Base-by-base conservation (phyloP, 2,797 vertebrate species). In the Gallinago solitaria region DNA sequence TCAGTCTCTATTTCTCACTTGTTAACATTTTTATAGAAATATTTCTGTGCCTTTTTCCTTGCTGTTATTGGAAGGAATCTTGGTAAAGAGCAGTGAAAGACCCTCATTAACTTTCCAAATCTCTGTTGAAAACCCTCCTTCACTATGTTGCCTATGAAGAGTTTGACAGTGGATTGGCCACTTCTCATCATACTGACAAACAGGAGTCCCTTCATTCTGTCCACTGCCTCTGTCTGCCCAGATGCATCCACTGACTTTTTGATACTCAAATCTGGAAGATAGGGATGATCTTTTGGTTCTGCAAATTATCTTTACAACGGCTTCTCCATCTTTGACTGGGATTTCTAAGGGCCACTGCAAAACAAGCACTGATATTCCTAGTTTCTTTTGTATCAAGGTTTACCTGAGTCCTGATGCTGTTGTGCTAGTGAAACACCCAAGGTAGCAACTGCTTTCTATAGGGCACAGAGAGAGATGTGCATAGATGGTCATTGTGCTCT, bases 1-100 rank as follows among this genome's bases (percentile, higher is more conserved):
- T 79, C 91, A 94, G 60, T 91, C 86, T 89, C 70, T 81, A 60
- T 81, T 90, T 91, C 83, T 95, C 59, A 89, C 79, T 82, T 81
- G 65, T 86, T 94, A 95, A 86, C 70, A 39, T 94, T 94, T 95
- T 95, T 79, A 91, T 76, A 94, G 65, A 88, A 96, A 84, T 51
- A 70, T 53, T 86, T 91, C 63, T 92, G 77, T 50, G 23, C 8
- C 56, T 79, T 91, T 82, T 79, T 33, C 39, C 64, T 77, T 76
- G 23, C 47, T 80, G 41, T 56, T 92, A 33, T 23, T 85, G 28
- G 41, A 64, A 90, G 39, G 13, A 93, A 79, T 81, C 30, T 83
- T 76, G 50, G 23, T 88, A 75, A 96, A 69, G 59, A 91, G 47
- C 63, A 76, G 47, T 12, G 20, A 90, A 94, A 76, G 33, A 43